A percentile compares a stretch with the other conserved stretches of the same genome.
phyloP scores from a whole-genome alignment of 2,888 invertebrate genomes.

The Latheticus oryzae region DNA sequence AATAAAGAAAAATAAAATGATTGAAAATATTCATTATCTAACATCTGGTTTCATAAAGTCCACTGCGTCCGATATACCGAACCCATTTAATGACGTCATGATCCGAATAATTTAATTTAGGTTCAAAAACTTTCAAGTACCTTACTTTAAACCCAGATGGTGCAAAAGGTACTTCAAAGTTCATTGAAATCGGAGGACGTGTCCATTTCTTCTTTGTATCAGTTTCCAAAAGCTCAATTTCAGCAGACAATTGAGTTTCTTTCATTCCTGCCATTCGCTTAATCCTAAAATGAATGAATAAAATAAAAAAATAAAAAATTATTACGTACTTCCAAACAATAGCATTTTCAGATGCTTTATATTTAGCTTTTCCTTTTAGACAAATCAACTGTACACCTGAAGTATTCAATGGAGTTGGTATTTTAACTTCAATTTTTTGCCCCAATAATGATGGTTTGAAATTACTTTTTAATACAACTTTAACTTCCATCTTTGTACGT shows the following conservation, averaged over 20 bases:
- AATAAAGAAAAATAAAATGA: slow-evolving; percentile 4
- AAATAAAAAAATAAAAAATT: slow-evolving; percentile 7
- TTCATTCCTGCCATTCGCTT: slow-evolving; percentile 98
- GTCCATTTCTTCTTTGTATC: slow-evolving; percentile 99
- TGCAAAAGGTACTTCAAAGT: slow-evolving; percentile 99
- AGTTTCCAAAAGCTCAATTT: slow-evolving; percentile 97
- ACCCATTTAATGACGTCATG: slow-evolving; percentile 99
- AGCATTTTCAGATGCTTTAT: slow-evolving; percentile 99
- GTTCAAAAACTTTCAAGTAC: slow-evolving; percentile 99
- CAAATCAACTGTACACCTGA: slow-evolving; percentile 99
- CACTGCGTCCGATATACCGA: slow-evolving; percentile 98
- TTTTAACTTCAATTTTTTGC: slow-evolving; percentile 99
- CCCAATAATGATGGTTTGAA: slow-evolving; percentile 98
- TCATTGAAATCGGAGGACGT: slow-evolving; percentile 99
- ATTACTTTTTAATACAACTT: slow-evolving; percentile 98
- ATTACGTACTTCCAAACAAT: slow-evolving; percentile 90
- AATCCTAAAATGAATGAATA: slow-evolving; percentile 68
- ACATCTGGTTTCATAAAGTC: slow-evolving; percentile 98
- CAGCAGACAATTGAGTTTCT: slow-evolving; percentile 98
- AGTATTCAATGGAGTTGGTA: slow-evolving; percentile 98
- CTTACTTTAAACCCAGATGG: slow-evolving; percentile 99
- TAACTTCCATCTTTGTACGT: slow-evolving; percentile 99
- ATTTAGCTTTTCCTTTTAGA: slow-evolving; percentile 98
- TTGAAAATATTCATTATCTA: slow-evolving; percentile 60
- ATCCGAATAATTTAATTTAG: slow-evolving; percentile 99